Percentiles rank a stretch among this genome's conserved stretches.
Conservation (phyloP, 64 coral and sea anemone genomes). For the Stichodactyla mertensii region DNA sequence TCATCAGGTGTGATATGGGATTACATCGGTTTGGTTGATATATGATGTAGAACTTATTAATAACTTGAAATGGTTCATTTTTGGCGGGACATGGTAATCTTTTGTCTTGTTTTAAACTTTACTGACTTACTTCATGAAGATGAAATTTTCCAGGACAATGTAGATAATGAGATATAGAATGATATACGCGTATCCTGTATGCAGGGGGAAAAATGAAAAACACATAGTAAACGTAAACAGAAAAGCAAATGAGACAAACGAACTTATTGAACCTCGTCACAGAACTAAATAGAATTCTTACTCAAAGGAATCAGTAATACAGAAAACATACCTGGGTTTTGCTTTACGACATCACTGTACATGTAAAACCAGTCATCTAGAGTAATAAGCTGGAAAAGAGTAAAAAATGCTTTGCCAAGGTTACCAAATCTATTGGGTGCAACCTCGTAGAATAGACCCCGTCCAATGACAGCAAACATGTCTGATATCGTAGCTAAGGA, state of each 20-base stretch:
- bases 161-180: constrained; percentile 90
- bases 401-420: constrained; percentile 83
- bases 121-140: constrained; percentile 98
- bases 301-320: too few species aligned
- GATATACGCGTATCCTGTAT: constrained; percentile 73
- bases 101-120: too few species aligned
- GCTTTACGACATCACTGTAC: constrained; percentile 88
- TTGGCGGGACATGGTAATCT: too few species aligned
- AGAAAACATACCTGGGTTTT: constrained; percentile 55
- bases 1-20: too few species aligned
- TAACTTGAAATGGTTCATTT: too few species aligned
- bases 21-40: too few species aligned
- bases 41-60: too few species aligned
- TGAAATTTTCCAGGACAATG: constrained; percentile 97
- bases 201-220: too few species aligned
- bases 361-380: constrained; percentile 98
- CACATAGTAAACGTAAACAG: too few species aligned
- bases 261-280: too few species aligned
- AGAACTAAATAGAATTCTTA: too few species aligned
- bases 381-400: constrained; percentile 93
- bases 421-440: constrained; percentile 76
- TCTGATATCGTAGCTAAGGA: constrained; percentile 27
- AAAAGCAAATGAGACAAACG: neutral
- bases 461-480: constrained; percentile 99
- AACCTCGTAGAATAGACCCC: constrained; percentile 84